Percentiles rank a stretch among this genome's conserved stretches.
phyloP scores from a whole-genome alignment of 2,888 invertebrate genomes.

The Hydriomena furcata region DNA sequence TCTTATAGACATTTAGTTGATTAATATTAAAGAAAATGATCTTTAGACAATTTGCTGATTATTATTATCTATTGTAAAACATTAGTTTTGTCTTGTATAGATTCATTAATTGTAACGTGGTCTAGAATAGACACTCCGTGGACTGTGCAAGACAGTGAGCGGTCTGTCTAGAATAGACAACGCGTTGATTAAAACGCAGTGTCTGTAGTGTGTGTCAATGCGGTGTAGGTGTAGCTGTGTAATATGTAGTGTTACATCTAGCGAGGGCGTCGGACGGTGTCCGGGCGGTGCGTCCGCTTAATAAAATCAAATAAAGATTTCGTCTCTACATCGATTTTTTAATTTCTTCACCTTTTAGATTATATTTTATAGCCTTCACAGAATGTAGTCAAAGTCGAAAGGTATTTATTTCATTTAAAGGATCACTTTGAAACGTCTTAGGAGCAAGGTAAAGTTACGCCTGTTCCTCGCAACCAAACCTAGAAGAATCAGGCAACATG shows the following conservation, averaged over 20 bases:
- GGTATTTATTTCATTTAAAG: too few species aligned
- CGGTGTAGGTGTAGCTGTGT: constrained; percentile 19
- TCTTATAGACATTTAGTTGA: constrained; percentile 1
- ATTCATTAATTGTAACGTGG: constrained; percentile 3
- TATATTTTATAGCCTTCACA: too few species aligned
- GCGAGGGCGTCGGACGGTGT: constrained; percentile 26
- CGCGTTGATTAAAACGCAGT: constrained; percentile 7
- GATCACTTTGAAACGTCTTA: too few species aligned
- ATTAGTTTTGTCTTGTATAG: constrained; percentile 1
- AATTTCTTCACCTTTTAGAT: background rate
- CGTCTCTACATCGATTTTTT: constrained; percentile 38
- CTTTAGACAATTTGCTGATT: background rate
- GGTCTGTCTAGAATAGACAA: constrained; percentile 11
- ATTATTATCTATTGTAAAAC: constrained; percentile 1
- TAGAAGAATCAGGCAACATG: too few species aligned
- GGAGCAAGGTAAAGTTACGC: too few species aligned
- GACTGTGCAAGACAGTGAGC: constrained; percentile 7
- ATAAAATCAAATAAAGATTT: constrained; percentile 65
- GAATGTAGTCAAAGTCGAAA: too few species aligned
- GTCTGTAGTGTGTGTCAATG: constrained; percentile 23
- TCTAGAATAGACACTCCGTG: constrained; percentile 16
- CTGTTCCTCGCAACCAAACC: too few species aligned
- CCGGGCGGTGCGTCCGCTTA: constrained; percentile 44
- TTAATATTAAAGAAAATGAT: background rate
- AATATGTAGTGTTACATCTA: constrained; percentile 22